Percentiles rank a stretch among this genome's conserved stretches.
These are phyloP conservation scores for Neodon shergylaensis DNA, from an alignment of 2,113 vertebrate genomes.

Conservation along the genomic window DNA sequence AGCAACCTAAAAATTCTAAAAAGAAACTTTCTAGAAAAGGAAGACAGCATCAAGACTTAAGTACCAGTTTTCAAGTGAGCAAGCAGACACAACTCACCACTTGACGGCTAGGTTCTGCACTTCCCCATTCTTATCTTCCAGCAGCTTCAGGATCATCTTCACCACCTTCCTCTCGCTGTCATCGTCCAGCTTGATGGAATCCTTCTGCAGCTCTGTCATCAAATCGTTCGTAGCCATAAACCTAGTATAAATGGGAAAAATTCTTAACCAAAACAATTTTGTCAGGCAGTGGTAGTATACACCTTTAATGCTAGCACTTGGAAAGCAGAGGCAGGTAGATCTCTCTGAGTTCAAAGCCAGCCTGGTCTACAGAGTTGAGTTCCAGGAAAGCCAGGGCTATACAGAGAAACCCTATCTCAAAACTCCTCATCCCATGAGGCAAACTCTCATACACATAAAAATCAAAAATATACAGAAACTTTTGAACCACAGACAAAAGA, in stretches of 20 bases:
- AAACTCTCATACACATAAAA: neutral
- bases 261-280: neutral
- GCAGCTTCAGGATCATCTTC: slow-evolving; percentile 98
- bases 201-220: slow-evolving; percentile 99
- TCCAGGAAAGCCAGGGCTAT: neutral
- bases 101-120: slow-evolving; percentile 99
- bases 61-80: neutral
- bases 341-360: neutral
- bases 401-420: neutral
- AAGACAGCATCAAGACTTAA: neutral
- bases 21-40: neutral
- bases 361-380: neutral
- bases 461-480: neutral
- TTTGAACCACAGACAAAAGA: neutral
- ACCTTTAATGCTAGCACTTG: neutral
- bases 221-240: slow-evolving; percentile 99
- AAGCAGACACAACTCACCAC: slow-evolving; percentile 88
- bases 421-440: too few relatives aligned
- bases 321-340: neutral
- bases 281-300: neutral
- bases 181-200: slow-evolving; percentile 99
- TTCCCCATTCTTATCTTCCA: slow-evolving; percentile 99
- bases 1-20: neutral
- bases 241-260: slow-evolving; percentile 83
- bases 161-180: slow-evolving; percentile 99